Evolutionary conservation across 2,888 invertebrate species (phyloP).

Genomic region (Ophioninae sp.): DNA sequence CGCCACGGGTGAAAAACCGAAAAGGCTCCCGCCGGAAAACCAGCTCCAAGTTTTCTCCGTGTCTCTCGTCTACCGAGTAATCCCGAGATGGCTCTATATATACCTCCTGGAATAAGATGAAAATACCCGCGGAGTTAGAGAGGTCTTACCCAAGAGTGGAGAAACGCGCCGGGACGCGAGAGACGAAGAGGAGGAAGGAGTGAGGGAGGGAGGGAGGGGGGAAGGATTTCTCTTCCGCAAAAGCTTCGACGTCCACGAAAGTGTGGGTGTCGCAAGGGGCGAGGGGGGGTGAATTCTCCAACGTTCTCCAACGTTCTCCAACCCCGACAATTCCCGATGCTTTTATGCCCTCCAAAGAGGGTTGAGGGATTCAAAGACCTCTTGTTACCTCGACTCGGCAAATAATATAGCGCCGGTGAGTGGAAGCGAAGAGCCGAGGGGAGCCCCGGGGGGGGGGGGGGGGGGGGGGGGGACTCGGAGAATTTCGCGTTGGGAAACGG

Average conservation of each 20-base stretch:
- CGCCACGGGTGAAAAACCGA: slow-evolving; percentile 52
- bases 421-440: no score
- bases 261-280: neutral
- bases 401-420: slow-evolving; percentile 73
- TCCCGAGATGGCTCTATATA: slow-evolving; percentile 69
- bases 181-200: slow-evolving; percentile 29
- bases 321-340: slow-evolving; percentile 53
- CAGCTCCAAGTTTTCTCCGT: slow-evolving; percentile 74
- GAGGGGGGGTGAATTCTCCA: slow-evolving; percentile 24
- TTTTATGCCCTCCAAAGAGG: slow-evolving; percentile 56
- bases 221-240: slow-evolving; percentile 34
- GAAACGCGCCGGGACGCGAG: slow-evolving; percentile 36
- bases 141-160: slow-evolving; percentile 74
- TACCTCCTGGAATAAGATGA: slow-evolving; percentile 79
- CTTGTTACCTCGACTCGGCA: slow-evolving; percentile 68
- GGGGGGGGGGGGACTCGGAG: neutral
- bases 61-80: slow-evolving; percentile 74
- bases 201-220: neutral
- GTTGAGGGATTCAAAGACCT: slow-evolving; percentile 54
- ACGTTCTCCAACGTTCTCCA: slow-evolving; percentile 22
- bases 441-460: no score
- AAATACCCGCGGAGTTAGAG: slow-evolving; percentile 80
- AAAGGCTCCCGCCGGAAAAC: slow-evolving; percentile 60
- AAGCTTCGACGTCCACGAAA: slow-evolving; percentile 25
- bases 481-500: slow-evolving; percentile 72